Evolutionary conservation across 1,140 invertebrate genomes (phyloP).

Genomic region (Vanessa tameamea): DNA sequence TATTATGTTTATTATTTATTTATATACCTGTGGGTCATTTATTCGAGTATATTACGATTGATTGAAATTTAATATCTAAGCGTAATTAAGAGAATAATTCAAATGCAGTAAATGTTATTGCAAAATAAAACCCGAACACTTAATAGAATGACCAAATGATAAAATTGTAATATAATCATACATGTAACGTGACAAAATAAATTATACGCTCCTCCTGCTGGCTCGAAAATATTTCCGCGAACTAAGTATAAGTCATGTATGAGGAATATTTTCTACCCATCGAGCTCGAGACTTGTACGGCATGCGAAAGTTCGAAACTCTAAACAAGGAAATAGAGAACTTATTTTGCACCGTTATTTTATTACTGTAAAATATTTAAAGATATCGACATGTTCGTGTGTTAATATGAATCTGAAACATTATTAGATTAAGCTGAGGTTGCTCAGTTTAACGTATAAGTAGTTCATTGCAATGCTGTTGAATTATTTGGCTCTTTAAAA

Average conservation of each 20-base stretch:
- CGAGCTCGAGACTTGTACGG: neutral
- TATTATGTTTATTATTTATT: too few relatives aligned
- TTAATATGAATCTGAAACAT: neutral
- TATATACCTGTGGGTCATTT: too few relatives aligned
- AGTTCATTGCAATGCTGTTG: too few relatives aligned
- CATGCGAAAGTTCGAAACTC: neutral
- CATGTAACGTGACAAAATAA: neutral
- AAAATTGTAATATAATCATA: neutral
- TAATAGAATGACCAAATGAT: neutral
- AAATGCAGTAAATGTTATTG: too few relatives aligned
- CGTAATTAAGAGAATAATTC: too few relatives aligned
- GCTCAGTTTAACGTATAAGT: neutral
- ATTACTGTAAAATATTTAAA: constrained; percentile 3
- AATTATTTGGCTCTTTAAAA: too few relatives aligned
- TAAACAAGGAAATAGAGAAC: constrained; percentile 7
- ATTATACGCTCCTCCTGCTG: neutral
- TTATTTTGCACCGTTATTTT: constrained; percentile 4
- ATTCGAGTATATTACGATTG: too few relatives aligned
- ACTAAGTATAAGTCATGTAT: constrained; percentile 4
- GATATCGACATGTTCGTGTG: neutral
- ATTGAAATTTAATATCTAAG: too few relatives aligned
- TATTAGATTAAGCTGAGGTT: neutral
- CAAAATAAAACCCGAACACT: too few relatives aligned
- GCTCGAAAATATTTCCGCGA: neutral
- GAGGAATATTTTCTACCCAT: constrained; percentile 1